phyloP scores from a whole-genome alignment of 2,113 vertebrate genomes.

The Buteo buteo region DNA sequence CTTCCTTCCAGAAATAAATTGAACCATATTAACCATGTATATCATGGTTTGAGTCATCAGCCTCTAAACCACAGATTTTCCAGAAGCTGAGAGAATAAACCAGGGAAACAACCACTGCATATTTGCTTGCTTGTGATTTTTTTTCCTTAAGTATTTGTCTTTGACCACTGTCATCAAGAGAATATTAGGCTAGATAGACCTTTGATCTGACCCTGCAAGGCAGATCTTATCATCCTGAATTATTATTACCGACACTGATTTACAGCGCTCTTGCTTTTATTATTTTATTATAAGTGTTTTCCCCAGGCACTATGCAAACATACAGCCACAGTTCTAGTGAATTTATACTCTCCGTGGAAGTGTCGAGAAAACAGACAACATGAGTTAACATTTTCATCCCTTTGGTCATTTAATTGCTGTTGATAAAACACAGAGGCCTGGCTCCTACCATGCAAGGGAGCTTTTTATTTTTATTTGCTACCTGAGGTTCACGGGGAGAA shows the following conservation, averaged over 20 bases:
- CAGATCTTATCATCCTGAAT: not conserved
- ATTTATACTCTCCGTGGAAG: not conserved
- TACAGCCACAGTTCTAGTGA: not conserved
- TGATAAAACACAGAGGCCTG: not conserved
- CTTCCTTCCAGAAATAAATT: slow-evolving; percentile 46
- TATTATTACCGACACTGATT: not conserved
- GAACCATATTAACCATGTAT: slow-evolving; percentile 4
- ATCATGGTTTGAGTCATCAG: not conserved
- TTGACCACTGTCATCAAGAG: not conserved
- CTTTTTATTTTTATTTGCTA: not conserved
- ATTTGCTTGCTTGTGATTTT: not conserved
- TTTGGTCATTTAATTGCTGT: not conserved
- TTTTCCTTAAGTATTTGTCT: not conserved
- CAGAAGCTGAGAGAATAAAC: not conserved
- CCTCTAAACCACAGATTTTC: not conserved
- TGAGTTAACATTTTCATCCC: not conserved
- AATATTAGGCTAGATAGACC: not conserved
- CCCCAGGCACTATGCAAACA: not conserved
- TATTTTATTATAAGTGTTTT: not conserved
- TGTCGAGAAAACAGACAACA: not conserved
- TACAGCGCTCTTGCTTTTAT: not conserved
- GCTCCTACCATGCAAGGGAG: not conserved
- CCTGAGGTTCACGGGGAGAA: rapidly evolving
- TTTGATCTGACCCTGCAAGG: not conserved
- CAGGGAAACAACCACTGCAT: not conserved